Conservation (phyloP, 2,888 invertebrate species). For the Gisinianus flammeolus region DNA sequence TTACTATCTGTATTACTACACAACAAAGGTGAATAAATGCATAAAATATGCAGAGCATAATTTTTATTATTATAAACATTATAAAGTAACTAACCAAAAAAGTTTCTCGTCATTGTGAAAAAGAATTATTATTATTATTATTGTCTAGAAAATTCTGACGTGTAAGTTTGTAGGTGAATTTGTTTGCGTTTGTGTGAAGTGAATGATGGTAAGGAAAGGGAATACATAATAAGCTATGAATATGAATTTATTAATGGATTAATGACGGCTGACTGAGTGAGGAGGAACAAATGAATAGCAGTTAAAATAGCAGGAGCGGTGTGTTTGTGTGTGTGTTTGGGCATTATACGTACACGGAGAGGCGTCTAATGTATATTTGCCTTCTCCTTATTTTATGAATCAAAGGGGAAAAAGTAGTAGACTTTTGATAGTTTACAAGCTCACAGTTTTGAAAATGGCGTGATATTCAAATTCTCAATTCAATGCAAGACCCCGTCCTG, state of each 20-base stretch:
- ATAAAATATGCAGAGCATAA: background rate
- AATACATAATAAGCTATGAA: conserved; percentile 35
- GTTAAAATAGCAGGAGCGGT: background rate
- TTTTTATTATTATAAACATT: too few species aligned
- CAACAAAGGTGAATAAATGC: background rate
- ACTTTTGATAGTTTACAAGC: too few species aligned
- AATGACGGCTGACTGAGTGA: conserved; percentile 28
- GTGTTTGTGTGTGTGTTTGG: conserved; percentile 16
- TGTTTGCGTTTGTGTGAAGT: background rate
- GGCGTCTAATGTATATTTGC: background rate
- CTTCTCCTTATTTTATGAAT: conserved; percentile 13
- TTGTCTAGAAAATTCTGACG: background rate
- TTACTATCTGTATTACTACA: background rate
- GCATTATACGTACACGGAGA: background rate
- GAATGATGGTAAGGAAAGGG: background rate
- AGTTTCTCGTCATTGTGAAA: background rate
- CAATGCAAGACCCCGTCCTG: too few species aligned
- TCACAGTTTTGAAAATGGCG: too few species aligned
- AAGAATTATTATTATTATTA: background rate
- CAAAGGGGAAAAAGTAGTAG: background rate
- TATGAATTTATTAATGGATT: conserved; percentile 44
- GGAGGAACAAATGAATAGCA: conserved; percentile 1
- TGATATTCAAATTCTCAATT: too few species aligned
- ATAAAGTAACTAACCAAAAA: too few species aligned
- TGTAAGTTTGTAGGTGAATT: background rate